Evolutionary conservation across 2,888 invertebrate genomes (phyloP), one percentile per base, ranked within the genome.

Genomic region (Minunthozetes semirufus): DNA sequence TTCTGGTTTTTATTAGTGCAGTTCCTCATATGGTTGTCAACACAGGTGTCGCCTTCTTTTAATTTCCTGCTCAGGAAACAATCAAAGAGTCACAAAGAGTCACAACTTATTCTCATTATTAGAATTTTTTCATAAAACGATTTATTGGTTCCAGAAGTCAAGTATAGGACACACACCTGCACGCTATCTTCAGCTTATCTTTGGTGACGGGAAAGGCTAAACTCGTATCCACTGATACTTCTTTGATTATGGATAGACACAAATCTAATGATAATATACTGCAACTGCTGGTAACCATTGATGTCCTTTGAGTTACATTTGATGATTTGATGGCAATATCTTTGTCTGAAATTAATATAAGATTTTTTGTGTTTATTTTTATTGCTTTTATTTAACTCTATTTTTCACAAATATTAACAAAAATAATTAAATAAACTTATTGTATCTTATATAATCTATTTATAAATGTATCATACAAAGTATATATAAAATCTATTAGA

Each of bases 1-100:
- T 75, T 76, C 38, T 77, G 77, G 8, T 50, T 75, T 33, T 50
- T 61, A 22, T 77, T 75, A 19, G 77, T 77, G 48, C 78, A 78
- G n/a, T 76, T 70, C 38, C 38, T 72, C 63, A 76, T 78, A 76
- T 78, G 77, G 68, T 78, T 75, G 27, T 78, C 77, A 25, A 76
- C 76, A 38, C 78, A 78, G 19, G 73, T 75, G 22, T 77, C 77
- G n/a, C 78, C 78, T 66, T 77, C 72, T 33, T 78, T 77, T 19
- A 78, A 72, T 66, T 78, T 77, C 74, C 78, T 78, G 73, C 71
- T 53, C 1, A 5, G 17, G 27, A 61, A 27, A 29, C 61, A 27
- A 61, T 29, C 33, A 27, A 29, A 27, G 29, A 29, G 29, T 68
- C 5, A 9, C 6, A 13, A 50, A 50, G 48, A 50, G 11, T 50